Evolutionary conservation across 2,797 vertebrate genomes (phyloP).

Genomic region (Cryptoprocta ferox): DNA sequence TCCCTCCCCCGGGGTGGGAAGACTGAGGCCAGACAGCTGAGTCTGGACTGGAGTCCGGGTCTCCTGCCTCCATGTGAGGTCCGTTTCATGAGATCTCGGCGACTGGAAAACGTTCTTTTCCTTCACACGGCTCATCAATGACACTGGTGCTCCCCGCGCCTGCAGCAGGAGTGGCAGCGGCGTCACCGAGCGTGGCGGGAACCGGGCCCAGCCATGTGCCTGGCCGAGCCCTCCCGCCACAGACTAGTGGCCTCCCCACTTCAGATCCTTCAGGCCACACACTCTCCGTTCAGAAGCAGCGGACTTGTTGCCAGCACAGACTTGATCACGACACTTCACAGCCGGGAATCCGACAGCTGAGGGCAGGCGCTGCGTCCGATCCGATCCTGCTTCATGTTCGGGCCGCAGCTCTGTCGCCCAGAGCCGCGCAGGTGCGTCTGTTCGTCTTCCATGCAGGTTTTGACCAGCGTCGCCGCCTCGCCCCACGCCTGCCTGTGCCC

Average conservation of each 20-base stretch:
- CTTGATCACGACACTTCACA: fast-evolving
- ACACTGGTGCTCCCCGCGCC: background rate
- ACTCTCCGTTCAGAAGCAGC: background rate
- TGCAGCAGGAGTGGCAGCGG: no score
- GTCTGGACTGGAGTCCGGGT: background rate
- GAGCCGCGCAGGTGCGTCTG: background rate
- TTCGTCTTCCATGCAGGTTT: background rate
- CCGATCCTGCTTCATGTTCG: no score
- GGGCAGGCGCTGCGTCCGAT: background rate
- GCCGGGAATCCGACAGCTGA: background rate
- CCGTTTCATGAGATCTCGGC: background rate
- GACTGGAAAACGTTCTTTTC: no score
- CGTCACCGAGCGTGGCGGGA: background rate
- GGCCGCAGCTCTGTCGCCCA: fast-evolving
- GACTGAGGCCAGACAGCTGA: background rate
- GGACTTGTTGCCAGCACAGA: background rate
- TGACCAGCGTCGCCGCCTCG: background rate
- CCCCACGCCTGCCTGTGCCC: background rate
- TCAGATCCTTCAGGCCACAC: background rate
- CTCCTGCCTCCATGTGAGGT: background rate
- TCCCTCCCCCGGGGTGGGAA: background rate
- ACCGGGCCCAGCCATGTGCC: background rate
- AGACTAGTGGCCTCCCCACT: background rate
- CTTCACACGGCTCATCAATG: background rate
- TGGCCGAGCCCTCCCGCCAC: background rate